Base-by-base conservation (phyloP, 1,140 invertebrate genomes). In the Drosophila fuyamai region DNA sequence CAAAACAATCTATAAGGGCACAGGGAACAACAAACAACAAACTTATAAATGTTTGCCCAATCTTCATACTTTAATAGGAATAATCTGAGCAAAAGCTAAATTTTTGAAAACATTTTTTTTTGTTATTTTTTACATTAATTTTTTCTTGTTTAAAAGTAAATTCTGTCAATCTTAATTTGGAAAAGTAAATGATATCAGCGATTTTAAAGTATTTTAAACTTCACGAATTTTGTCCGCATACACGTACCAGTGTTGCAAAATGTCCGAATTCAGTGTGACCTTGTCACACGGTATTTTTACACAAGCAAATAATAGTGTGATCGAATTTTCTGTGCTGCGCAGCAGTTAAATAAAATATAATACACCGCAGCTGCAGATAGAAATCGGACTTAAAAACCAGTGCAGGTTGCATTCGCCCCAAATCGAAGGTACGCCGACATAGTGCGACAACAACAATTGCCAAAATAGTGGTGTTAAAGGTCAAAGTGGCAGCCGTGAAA, bases 281-380 rank as follows among this genome's bases (percentile, higher is more conserved):
- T 32, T n/a, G 10, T 13, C 0, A 4, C 29, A 29, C 8, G 36
- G 57, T 13, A 66, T 66, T 66, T 62, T 50, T 2, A 32, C 16
- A 16, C 14, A n/a, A 5, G 9, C 29, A 10, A 23, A 9, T 9
- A 66, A 16, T 38, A 66, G 44, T 40, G 16, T 43, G 16, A 10
- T 27, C 4, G 27, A 18, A n/a, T 66, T 53, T 68, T 68, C 65
- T 43, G 18, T 10, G 65, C n/a, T 68, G 65, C 65, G 65, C 65
- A 68, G 46, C 60, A 59, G 29, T 59, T 47, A 44, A 65, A 68
- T 68, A 65, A 68, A 68, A 51, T 53, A 65, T 46, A 53, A 68
- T 65, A 68, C 46, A 65, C 46, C 59, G 12, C 43, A 43, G 36
- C 38, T 16, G 50, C 27, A 51, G 10, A 46, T 41, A 9, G 14